A percentile compares a stretch with the other conserved stretches of the same genome.
Evolutionary conservation across 35 echinoderm and acorn worm genomes (phyloP).

Genomic region (Chiridota heheva): DNA sequence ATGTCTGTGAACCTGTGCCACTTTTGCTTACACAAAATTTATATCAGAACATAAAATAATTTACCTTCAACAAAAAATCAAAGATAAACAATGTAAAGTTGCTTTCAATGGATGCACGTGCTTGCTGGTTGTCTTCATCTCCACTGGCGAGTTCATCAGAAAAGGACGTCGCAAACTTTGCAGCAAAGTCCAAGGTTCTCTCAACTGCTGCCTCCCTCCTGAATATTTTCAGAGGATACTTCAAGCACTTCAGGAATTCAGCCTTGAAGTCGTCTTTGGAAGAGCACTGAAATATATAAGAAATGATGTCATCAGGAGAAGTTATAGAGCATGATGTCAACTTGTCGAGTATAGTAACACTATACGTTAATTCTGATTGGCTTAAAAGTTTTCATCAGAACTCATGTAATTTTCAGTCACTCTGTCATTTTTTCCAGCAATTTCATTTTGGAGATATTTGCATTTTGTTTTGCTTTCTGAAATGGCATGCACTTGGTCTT

Average conservation of each 20-base stretch:
- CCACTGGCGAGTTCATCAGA: slow-evolving; percentile 9
- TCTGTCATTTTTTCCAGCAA: not conserved
- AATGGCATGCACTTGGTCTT: too few species aligned
- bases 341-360: not conserved
- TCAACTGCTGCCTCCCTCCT: slow-evolving; percentile 90
- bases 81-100: slow-evolving; percentile 82
- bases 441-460: not conserved
- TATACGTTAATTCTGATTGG: not conserved
- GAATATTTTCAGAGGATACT: slow-evolving; percentile 76
- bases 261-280: slow-evolving; percentile 75
- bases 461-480: too few species aligned
- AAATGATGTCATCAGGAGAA: not conserved
- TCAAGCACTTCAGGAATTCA: slow-evolving; percentile 78
- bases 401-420: not conserved
- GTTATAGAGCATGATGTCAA: not conserved
- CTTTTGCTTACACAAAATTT: too few species aligned
- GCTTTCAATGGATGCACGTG: not conserved
- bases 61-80: slow-evolving; percentile 74
- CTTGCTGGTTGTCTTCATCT: slow-evolving; percentile 26
- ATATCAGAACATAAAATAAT: too few species aligned
- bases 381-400: not conserved
- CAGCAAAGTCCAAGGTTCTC: slow-evolving; percentile 88
- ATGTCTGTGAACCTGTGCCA: too few species aligned
- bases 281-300: not conserved
- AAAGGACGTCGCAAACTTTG: slow-evolving; percentile 91